phyloP scores from a whole-genome alignment of 2,888 invertebrate genomes.

The Prostheceraeus crozeri region DNA sequence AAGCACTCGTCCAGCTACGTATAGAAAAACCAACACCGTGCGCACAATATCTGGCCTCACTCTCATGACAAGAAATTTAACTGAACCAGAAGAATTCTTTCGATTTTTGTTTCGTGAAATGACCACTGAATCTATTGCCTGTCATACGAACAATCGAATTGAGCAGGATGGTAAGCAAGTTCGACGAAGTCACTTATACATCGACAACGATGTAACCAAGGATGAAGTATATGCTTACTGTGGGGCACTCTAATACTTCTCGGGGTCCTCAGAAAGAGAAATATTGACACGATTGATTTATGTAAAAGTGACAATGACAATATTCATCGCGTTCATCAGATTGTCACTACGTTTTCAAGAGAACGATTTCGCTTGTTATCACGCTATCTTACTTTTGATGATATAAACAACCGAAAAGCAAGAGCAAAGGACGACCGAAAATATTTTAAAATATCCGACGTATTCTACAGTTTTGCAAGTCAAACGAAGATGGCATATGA shows the following conservation, averaged over 20 bases:
- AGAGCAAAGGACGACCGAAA: not conserved
- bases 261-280: constrained; percentile 2
- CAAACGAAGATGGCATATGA: not conserved
- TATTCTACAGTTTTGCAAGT: constrained; percentile 7
- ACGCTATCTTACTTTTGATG: constrained; percentile 18
- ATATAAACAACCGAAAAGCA: not conserved
- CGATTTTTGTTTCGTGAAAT: constrained; percentile 15
- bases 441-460: constrained; percentile 1
- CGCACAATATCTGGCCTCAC: not conserved
- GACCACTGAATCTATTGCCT: constrained; percentile 14
- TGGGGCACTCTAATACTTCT: constrained; percentile 25
- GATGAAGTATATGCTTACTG: constrained; percentile 22
- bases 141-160: constrained; percentile 12
- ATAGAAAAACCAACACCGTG: constrained; percentile 12
- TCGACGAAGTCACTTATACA: constrained; percentile 22
- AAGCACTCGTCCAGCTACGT: constrained; percentile 21
- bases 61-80: constrained; percentile 12
- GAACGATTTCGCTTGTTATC: constrained; percentile 24
- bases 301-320: constrained; percentile 16
- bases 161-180: too few relatives aligned
- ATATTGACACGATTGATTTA: constrained; percentile 18
- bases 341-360: constrained; percentile 29
- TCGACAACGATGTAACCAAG: constrained; percentile 13
- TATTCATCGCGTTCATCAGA: constrained; percentile 24
- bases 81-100: constrained; percentile 25